Evolutionary conservation across 2,113 vertebrate genomes (phyloP), one percentile per base, ranked within the genome.

Genomic region (Nesoenas mayeri): DNA sequence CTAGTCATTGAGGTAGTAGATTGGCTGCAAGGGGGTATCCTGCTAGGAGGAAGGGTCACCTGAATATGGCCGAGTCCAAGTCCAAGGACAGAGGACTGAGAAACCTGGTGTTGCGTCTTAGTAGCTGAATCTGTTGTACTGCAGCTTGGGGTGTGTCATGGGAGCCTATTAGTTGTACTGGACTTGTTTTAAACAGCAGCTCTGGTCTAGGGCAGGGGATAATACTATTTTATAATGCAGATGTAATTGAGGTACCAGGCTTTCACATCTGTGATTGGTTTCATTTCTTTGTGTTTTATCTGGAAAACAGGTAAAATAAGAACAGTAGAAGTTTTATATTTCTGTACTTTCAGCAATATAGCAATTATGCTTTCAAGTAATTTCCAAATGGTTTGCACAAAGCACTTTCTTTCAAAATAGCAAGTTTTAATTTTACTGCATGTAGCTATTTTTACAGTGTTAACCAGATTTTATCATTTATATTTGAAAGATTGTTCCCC

Each of bases 301-400:
- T 56, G 82, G 42, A 67, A 67, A 80, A 58, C 6, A n/a, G 34
- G n/a, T 74, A 42, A 48, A 80, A 90, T 28, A 48, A 42, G 87
- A 79, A 40, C 32, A 72, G 16, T 4, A 31, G 40, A 81, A 86
- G 53, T 89, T 84, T 75, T 84, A 6, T 36, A 25, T 44, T 70
- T 47, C 79, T 73, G 7, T 64, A 53, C 91, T 79, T 79, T 71
- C 69, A 57, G 67, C 64, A 62, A 4, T 24, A 15, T 15, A 71
- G 66, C 48, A 88, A 40, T 85, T 83, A 48, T n/a, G 56, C 21
- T 77, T 82, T 32, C 54, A 28, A 86, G 56, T 42, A 1, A 31
- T 91, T 94, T 92, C 62, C 66, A 90, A 73, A 56, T 81, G 62
- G 53, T 60, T 88, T 91, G 65, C 48, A 61, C 53, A 48, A 92